Evolutionary conservation across 1,140 invertebrate genomes (phyloP), one percentile per base, ranked within the genome.

Genomic region (Nephila pilipes): DNA sequence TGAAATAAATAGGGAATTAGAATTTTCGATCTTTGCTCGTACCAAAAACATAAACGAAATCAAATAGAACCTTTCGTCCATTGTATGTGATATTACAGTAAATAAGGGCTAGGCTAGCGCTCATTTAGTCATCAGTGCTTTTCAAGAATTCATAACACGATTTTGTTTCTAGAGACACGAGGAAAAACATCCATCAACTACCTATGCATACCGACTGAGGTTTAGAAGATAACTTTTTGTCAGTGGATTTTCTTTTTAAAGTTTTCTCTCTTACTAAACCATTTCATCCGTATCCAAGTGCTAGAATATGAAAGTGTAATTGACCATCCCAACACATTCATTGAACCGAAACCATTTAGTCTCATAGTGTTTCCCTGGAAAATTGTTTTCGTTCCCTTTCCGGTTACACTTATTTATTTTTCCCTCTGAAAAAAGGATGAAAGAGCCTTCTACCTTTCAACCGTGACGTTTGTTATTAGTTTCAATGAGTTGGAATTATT

Each of bases 221-320:
- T 36, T 65, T 65, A 65, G 63, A 65, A 65, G 25, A 65, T 65
- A 75, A 75, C 29, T 32, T 54, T 83, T 54, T 83, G 22, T 25
- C n/a, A 83, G 46, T 16, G 46, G 18, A 83, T 25, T 83, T 83
- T 54, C 29, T 20, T 54, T 54, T 29, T 75, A 4, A 36, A 75
- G 32, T 46, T 83, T 83, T 83, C 81, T 83, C 46, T 57, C 81
- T 57, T 22, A 55, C 38, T 57, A 16, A 55, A 22, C 46, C 81
- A 54, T 16, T 54, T 83, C 81, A 83, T 83, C 81, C 81, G 81
- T 83, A n/a, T 32, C 81, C 81, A 18, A 29, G 81, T 29, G 54
- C 80, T 32, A 55, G 81, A 83, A 83, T 83, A 25, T 57, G 81
- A 55, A 83, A 83, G 81, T 83, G 81, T 57, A 83, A 83, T 83